Base-by-base conservation (phyloP, 2,113 vertebrate genomes). In the Hydrolagus affinis region DNA sequence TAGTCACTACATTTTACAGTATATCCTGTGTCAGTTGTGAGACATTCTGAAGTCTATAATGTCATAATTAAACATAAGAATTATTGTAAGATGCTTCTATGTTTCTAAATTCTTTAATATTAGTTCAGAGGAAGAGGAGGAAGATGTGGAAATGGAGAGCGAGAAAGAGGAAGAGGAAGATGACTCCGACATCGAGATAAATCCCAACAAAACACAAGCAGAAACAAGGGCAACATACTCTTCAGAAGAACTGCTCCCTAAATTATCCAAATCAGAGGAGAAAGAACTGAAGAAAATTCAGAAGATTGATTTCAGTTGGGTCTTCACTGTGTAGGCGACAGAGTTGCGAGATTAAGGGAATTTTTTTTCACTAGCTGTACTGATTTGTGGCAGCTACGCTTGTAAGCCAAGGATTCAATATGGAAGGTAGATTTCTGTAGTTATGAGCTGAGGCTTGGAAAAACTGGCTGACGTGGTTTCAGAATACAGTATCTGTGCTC, bases 291-390 rank as follows among this genome's bases (percentile, higher is more conserved):
- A 92, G 72, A 94, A 92, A 86, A 88, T 98, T 86, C 93, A 93
- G 87, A 97, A 93, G 90, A 89, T 89, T 2, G 95, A 98, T 92
- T 96, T 94, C 85, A 94, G 94, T 89, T 99, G 97, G 97, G 71
- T 96, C 66, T 87, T 85, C 14, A 86, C 87, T 57, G 89, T 92
- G 56, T 94, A 87, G 88, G 10, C 32, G 56, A 30, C 15, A 69
- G 4, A 80, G n/a, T 59, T 77, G 44, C 44, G 44, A 44, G 44
- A 44, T 44, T 44, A 44, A 44, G 44, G 6, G 44, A 44, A 44
- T 44, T 44, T 44, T 44, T 44, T 44, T 44, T 44, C 6, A 44
- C 44, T 44, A 44, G 44, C 44, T 44, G 6, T 44, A 44, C 44
- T 6, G 44, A 44, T 6, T 6, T 6, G 44, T 44, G 1, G 44